These are phyloP conservation scores for Malurus alboscapulatus DNA, from an alignment of 2,113 vertebrate species.

Conservation along the genomic window DNA sequence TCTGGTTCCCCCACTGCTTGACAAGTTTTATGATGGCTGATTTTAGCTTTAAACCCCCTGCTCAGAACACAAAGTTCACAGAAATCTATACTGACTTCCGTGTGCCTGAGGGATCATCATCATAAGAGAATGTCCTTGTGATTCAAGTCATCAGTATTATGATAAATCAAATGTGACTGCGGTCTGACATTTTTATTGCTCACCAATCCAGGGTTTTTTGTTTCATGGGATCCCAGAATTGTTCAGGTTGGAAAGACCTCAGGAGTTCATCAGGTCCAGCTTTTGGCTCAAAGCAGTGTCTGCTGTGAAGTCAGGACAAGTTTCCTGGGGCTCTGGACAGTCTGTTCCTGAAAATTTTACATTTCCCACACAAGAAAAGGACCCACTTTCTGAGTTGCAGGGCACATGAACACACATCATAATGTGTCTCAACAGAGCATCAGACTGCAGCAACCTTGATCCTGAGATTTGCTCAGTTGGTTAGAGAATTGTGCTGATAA, in stretches of 20 bases:
- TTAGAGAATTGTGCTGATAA: neutral
- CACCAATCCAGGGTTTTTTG: neutral
- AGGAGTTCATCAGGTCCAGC: neutral
- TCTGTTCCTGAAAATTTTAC: neutral
- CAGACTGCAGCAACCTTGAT: neutral
- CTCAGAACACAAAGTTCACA: neutral
- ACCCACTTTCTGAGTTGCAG: neutral
- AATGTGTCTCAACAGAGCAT: neutral
- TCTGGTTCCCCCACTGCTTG: slow-evolving; percentile 4
- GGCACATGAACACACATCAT: neutral
- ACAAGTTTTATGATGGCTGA: neutral
- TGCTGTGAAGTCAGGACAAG: neutral
- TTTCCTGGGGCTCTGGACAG: neutral
- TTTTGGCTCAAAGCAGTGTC: neutral
- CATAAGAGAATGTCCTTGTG: neutral
- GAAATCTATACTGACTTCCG: neutral
- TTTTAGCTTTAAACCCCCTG: neutral
- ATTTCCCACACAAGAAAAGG: neutral
- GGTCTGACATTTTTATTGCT: neutral
- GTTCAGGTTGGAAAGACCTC: neutral
- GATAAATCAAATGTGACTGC: neutral
- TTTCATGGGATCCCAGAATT: neutral
- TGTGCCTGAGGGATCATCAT: neutral
- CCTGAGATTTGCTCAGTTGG: neutral
- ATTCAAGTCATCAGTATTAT: neutral